Base-by-base conservation (phyloP, 2,888 invertebrate species). In the Orthonevra nobilis region DNA sequence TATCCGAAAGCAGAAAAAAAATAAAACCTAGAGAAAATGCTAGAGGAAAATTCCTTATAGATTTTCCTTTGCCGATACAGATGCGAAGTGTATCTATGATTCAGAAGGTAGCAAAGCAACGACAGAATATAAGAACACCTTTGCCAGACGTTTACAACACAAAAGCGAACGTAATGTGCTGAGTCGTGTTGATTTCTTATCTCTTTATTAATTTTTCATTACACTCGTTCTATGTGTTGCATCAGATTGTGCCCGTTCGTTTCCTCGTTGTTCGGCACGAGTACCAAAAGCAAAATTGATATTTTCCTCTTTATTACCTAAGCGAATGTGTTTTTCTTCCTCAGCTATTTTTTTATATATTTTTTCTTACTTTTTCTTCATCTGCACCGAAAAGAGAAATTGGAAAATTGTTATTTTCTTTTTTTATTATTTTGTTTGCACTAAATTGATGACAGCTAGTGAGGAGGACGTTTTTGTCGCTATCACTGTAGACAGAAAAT, bases 201-300 rank as follows among this genome's bases (percentile, higher is more conserved):
- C 74, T 40, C 28, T 68, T 74, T 72, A 72, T 74, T 69, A 75
- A 75, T 75, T 69, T 75, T 69, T 61, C 56, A 68, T 61, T 75
- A 48, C 56, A 56, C 34, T 38, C 52, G 32, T 38, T 6, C 1
- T 36, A 15, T 32, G 44, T 30, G 20, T 7, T 9, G 42, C 42
- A 56, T 56, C 34, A 42, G 40, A 56, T 64, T 58, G 32, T 26
- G 19, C 14, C 34, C n/a, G n/a, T n/a, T n/a, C n/a, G 23, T 52
- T 46, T 50, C 34, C 42, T n/a, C 30, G 40, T 40, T 58, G 7
- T n/a, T n/a, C 23, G 7, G 7, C 7, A 42, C 19, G 12, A 10
- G 23, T 12, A 5, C 9, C 19, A 36, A 2, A 26, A 14, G 5
- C n/a, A 56, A 69, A 72, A 72, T 72, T 64, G 48, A 64, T 72